phyloP scores from a whole-genome alignment of 64 coral and sea anemone species.

The Stylophora pistillata region DNA sequence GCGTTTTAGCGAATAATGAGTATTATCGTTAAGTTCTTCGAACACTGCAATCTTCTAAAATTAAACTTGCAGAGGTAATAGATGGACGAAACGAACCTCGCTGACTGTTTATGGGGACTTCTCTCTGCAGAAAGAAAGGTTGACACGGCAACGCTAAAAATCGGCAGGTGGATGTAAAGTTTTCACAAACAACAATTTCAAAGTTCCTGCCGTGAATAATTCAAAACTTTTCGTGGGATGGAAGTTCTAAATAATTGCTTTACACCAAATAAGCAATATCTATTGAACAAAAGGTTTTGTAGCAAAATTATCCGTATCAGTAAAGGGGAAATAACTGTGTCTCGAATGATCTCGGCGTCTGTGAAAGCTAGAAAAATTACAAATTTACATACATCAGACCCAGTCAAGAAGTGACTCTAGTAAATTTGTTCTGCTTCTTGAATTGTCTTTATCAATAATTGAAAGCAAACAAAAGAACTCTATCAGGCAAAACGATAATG shows the following conservation, averaged over 20 bases:
- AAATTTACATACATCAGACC: neutral
- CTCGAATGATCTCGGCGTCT: too few species aligned
- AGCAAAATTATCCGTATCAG: neutral
- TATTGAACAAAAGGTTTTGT: neutral
- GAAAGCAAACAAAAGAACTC: neutral
- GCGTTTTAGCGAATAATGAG: neutral
- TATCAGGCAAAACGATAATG: neutral
- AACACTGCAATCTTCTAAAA: neutral
- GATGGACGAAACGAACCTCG: neutral
- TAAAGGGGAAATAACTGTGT: neutral
- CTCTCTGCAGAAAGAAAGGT: neutral
- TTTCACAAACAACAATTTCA: constrained; percentile 18
- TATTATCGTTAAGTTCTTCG: neutral
- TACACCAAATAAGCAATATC: too few species aligned
- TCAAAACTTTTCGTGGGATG: neutral
- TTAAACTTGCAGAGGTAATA: neutral
- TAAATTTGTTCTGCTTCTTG: neutral
- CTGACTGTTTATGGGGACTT: neutral
- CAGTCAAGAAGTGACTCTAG: neutral
- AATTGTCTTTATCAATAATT: constrained; percentile 10
- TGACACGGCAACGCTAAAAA: constrained; percentile 24
- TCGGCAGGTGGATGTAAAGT: constrained; percentile 16
- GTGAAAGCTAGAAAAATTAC: too few species aligned
- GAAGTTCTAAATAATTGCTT: neutral
- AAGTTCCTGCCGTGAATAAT: neutral